Conservation (phyloP, 2,797 vertebrate genomes). For the Numenius phaeopus region DNA sequence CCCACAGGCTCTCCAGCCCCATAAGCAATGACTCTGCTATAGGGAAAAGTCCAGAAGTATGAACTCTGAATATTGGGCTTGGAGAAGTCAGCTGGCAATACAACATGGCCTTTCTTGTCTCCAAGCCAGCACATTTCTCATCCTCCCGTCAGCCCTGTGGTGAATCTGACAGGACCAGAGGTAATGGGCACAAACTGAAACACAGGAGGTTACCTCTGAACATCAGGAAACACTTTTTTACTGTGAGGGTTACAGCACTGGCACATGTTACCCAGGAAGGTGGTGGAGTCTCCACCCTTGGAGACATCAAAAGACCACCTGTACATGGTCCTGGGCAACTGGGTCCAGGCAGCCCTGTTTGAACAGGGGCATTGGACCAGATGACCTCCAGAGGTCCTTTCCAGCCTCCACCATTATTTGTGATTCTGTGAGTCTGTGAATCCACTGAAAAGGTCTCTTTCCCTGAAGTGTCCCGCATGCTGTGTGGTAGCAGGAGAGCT, state of each 20-base stretch:
- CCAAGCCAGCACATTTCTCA: background rate
- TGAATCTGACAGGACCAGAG: background rate
- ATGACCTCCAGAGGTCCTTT: background rate
- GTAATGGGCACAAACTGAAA: background rate
- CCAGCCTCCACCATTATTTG: background rate
- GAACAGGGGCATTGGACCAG: background rate
- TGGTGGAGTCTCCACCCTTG: background rate
- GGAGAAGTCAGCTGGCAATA: background rate
- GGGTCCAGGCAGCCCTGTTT: background rate
- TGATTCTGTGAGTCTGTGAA: background rate
- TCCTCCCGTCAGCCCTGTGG: background rate
- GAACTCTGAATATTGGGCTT: background rate
- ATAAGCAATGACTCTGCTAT: background rate
- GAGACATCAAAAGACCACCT: background rate
- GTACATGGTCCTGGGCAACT: background rate
- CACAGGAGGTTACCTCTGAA: background rate
- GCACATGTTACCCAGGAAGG: background rate
- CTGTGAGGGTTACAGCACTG: background rate
- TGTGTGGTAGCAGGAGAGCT: background rate
- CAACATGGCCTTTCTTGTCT: background rate
- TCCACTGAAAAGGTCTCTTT: background rate
- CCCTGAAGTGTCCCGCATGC: background rate
- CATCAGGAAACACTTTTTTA: background rate
- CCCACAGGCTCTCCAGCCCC: background rate
- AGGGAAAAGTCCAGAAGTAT: background rate